Conservation (phyloP, 2,888 invertebrate genomes). For the Chrysopilus asiliformis region DNA sequence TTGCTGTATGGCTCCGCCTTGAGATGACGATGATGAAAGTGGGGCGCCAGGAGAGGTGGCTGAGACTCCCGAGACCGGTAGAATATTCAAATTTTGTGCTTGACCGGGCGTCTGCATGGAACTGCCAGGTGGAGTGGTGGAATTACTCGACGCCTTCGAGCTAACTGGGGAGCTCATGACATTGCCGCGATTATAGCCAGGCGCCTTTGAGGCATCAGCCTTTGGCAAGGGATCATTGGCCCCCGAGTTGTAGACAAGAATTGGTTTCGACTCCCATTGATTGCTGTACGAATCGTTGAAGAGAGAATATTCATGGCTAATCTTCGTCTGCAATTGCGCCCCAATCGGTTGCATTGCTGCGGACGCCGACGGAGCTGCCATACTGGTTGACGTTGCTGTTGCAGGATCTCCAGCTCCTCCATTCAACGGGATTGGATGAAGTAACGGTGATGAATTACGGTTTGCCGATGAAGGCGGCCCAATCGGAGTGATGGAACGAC, state of each 20-base stretch:
- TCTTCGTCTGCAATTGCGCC: conserved; percentile 23
- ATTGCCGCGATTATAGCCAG: conserved; percentile 68
- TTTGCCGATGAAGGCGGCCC: conserved; percentile 24
- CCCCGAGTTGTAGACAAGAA: conserved; percentile 34
- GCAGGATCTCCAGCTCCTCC: conserved; percentile 32
- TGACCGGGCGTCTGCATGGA: conserved; percentile 16
- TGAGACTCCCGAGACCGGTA: conserved; percentile 16
- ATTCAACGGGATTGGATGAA: conserved; percentile 15
- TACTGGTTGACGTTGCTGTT: conserved; percentile 24
- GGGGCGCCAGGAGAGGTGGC: conserved; percentile 15
- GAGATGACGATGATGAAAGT: conserved; percentile 2
- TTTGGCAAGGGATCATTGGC: conserved; percentile 38
- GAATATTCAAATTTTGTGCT: conserved; percentile 18
- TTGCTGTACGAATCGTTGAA: conserved; percentile 58
- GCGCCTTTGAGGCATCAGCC: conserved; percentile 81
- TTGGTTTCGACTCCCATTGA: conserved; percentile 37
- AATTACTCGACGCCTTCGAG: conserved; percentile 43
- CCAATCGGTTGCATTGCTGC: conserved; percentile 22
- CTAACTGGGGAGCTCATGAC: conserved; percentile 65
- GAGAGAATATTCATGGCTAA: conserved; percentile 61
- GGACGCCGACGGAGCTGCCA: conserved; percentile 11
- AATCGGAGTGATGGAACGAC: conserved; percentile 31
- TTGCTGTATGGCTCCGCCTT: conserved; percentile 1
- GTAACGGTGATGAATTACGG: conserved; percentile 17
- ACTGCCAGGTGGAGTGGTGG: conserved; percentile 39